A percentile compares a stretch with the other conserved stretches of the same genome.
These are phyloP conservation scores for Oreochromis aureus DNA, from an alignment of 2,113 vertebrate genomes.

Conservation along the genomic window DNA sequence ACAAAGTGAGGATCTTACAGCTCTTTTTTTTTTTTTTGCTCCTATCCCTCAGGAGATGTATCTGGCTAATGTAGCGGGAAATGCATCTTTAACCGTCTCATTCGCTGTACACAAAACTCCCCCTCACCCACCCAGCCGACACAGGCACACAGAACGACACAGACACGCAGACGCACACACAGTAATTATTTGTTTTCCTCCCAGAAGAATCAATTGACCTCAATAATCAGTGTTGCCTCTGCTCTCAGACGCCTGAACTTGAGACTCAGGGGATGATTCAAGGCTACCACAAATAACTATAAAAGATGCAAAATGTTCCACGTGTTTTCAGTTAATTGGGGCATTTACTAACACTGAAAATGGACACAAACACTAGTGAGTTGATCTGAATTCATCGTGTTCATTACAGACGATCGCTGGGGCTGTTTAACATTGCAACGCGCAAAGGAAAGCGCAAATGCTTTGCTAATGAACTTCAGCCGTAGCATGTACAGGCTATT, in stretches of 20 bases:
- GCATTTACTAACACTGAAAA: not conserved
- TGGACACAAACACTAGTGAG: not conserved
- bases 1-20: slow-evolving; percentile 57
- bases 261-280: slow-evolving; percentile 18
- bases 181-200: slow-evolving; percentile 36
- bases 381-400: not conserved
- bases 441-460: not conserved
- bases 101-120: slow-evolving; percentile 17
- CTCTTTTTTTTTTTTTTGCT: slow-evolving; percentile 2
- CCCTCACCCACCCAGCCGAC: not conserved
- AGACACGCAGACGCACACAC: not conserved
- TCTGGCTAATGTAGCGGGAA: slow-evolving; percentile 68
- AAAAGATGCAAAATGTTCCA: not conserved
- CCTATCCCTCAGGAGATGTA: slow-evolving; percentile 56
- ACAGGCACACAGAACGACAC: not conserved
- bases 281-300: not conserved
- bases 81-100: slow-evolving; percentile 58
- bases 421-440: not conserved
- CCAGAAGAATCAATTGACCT: slow-evolving; percentile 59
- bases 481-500: not conserved
- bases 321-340: not conserved
- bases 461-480: not conserved
- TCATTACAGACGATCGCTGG: not conserved
- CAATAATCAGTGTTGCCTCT: slow-evolving; percentile 36
- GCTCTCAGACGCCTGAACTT: slow-evolving; percentile 21